Conservation (phyloP, 2,888 invertebrate species). For the Drosophila vallismaia region DNA sequence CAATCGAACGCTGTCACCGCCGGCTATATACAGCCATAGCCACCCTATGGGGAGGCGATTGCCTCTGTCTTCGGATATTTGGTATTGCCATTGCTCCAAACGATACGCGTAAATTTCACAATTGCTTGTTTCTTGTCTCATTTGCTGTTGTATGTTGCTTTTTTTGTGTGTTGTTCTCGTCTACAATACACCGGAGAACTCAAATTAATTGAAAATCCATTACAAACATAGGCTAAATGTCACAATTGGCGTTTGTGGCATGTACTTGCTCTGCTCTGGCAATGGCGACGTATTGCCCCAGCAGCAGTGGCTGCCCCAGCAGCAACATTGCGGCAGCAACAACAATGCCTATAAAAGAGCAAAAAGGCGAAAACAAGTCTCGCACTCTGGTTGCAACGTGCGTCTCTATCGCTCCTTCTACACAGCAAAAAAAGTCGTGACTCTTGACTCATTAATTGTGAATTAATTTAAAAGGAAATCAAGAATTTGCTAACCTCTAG, state of each 20-base stretch:
- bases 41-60: conserved; percentile 23
- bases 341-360: conserved; percentile 73
- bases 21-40: conserved; percentile 43
- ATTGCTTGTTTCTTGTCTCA: conserved; percentile 57
- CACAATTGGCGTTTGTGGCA: conserved; percentile 81
- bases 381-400: conserved; percentile 74
- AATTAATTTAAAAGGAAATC: too few species aligned
- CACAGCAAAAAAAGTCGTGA: not conserved
- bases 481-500: too few species aligned
- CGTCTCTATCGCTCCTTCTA: conserved; percentile 36
- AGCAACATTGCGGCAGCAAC: conserved; percentile 48
- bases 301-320: conserved; percentile 32
- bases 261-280: conserved; percentile 67
- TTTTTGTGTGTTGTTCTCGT: conserved; percentile 54
- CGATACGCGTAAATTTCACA: conserved; percentile 78
- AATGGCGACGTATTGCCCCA: conserved; percentile 71
- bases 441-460: too few species aligned
- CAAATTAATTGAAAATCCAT: conserved; percentile 81
- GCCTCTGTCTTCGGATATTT: conserved; percentile 28
- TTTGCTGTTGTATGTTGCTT: conserved; percentile 36
- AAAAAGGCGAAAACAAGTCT: conserved; percentile 76
- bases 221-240: conserved; percentile 81
- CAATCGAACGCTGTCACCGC: conserved; percentile 73
- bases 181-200: conserved; percentile 81
- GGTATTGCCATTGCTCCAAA: conserved; percentile 36